A percentile compares a stretch with the other conserved stretches of the same genome.
Evolutionary conservation across 53 echinoderm and acorn worm genomes (phyloP).

Genomic region (Luidia sarsii): DNA sequence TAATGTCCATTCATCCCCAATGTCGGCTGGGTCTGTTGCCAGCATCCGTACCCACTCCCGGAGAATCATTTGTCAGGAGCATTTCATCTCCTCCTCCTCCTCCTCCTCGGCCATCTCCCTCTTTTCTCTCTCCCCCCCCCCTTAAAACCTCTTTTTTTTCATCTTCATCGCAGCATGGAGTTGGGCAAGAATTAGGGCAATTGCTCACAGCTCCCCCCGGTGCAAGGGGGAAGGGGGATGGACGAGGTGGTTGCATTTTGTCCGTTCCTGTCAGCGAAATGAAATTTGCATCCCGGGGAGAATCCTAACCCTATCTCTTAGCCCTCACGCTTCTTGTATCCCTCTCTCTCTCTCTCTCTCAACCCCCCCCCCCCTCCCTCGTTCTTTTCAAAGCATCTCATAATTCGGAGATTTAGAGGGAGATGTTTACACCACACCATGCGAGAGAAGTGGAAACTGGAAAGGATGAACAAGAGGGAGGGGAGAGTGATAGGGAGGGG

Average conservation of each 20-base stretch:
- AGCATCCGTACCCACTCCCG: constrained; percentile 5
- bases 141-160: too few relatives aligned
- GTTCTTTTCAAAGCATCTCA: constrained; percentile 33
- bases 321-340: background rate
- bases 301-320: background rate
- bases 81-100: constrained; percentile 14
- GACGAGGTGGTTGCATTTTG: too few relatives aligned
- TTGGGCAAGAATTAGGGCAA: constrained; percentile 36
- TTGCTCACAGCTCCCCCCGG: constrained; percentile 44
- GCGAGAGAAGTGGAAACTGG: background rate
- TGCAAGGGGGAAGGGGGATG: constrained; percentile 29
- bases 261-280: constrained; percentile 48
- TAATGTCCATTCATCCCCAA: constrained; percentile 21
- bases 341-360: background rate
- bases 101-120: background rate
- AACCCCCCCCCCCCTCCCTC: too few relatives aligned
- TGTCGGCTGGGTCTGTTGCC: background rate
- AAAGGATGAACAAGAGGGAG: background rate
- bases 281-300: constrained; percentile 48
- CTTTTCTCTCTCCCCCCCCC: background rate
- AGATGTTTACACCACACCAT: constrained; percentile 38
- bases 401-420: constrained; percentile 51
- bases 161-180: background rate
- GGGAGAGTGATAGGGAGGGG: too few relatives aligned
- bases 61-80: constrained; percentile 20